A percentile compares a stretch with the other conserved stretches of the same genome.
Evolutionary conservation across 2,888 invertebrate species (phyloP).

Genomic region (Pseudococcus longispinus): DNA sequence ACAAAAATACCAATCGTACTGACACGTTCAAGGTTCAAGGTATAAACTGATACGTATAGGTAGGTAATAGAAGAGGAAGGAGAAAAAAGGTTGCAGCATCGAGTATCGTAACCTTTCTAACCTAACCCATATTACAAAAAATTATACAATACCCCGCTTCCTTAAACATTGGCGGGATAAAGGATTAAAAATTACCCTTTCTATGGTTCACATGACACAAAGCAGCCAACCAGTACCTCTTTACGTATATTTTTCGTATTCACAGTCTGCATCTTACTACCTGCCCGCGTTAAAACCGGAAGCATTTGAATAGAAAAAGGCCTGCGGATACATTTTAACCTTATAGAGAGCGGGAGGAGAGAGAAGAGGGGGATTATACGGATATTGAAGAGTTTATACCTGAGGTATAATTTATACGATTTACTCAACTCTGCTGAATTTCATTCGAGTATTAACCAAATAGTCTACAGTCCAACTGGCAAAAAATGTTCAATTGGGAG

Average conservation of each 20-base stretch:
- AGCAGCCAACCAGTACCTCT: conserved; percentile 2
- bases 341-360: neutral
- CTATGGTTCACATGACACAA: conserved; percentile 36
- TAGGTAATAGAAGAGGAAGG: neutral
- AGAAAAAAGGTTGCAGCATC: conserved; percentile 22
- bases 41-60: conserved; percentile 37
- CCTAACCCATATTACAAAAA: conserved; percentile 53
- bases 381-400: neutral
- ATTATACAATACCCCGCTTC: conserved; percentile 54
- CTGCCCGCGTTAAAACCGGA: conserved; percentile 46
- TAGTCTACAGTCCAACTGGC: no score
- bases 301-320: conserved; percentile 50
- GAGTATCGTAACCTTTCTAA: conserved; percentile 52
- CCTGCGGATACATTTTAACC: conserved; percentile 44
- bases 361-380: neutral
- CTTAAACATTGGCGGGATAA: conserved; percentile 53
- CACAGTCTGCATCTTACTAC: conserved; percentile 2
- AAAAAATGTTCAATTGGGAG: no score
- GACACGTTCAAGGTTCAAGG: conserved; percentile 14
- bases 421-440: neutral
- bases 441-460: neutral
- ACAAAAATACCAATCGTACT: conserved; percentile 20
- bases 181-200: conserved; percentile 53
- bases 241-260: conserved; percentile 14
- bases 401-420: conserved; percentile 36